Conservation (phyloP, 2,888 invertebrate genomes). For the Liodrosophila aerea region DNA sequence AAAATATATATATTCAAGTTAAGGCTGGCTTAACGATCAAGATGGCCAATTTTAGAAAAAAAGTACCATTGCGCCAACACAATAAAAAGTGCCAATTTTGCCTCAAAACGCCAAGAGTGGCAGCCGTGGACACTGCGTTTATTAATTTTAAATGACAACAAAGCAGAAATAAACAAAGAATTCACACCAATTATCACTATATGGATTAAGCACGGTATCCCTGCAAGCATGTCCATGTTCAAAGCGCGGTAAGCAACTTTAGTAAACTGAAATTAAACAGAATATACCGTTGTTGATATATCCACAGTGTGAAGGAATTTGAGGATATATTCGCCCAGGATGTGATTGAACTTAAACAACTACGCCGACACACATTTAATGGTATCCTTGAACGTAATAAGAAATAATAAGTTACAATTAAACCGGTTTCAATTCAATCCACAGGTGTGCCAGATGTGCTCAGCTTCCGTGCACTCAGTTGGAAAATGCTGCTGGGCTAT, state of each 20-base stretch:
- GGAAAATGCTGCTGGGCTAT: conserved; percentile 94
- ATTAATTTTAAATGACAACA: conserved; percentile 32
- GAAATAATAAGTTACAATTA: neutral
- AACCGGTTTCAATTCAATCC: conserved; percentile 18
- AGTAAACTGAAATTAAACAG: conserved; percentile 6
- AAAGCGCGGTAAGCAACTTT: conserved; percentile 78
- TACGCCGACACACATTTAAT: conserved; percentile 90
- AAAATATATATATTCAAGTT: too few relatives aligned
- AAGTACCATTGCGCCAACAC: too few relatives aligned
- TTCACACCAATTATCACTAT: conserved; percentile 18
- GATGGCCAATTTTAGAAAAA: too few relatives aligned
- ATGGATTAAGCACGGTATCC: conserved; percentile 33
- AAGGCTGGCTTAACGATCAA: too few relatives aligned
- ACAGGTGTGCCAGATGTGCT: conserved; percentile 95
- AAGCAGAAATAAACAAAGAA: conserved; percentile 28
- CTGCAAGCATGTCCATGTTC: conserved; percentile 79
- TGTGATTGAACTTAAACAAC: conserved; percentile 87
- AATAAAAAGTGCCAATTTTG: too few relatives aligned
- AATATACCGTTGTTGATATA: neutral
- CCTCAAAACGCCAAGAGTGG: too few relatives aligned
- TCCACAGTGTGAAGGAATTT: conserved; percentile 89
- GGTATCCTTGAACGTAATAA: too few relatives aligned
- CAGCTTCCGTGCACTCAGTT: conserved; percentile 91
- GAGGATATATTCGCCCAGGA: conserved; percentile 88
- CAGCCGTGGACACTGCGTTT: too few relatives aligned